Percentiles rank a stretch among this genome's conserved stretches.
phyloP scores from a whole-genome alignment of 2,888 invertebrate species.

The Linyphia triangularis region DNA sequence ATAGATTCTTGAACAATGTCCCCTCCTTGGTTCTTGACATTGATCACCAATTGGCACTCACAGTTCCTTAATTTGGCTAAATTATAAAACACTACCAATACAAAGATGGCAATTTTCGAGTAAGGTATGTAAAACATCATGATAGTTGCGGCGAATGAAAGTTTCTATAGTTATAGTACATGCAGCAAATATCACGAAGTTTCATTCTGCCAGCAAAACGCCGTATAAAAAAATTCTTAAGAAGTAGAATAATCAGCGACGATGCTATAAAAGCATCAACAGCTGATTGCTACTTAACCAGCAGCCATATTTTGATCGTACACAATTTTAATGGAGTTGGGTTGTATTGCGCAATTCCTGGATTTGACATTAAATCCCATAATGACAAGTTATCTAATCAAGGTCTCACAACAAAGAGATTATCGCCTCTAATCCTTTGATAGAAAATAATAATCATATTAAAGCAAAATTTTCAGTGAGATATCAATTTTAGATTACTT shows the following conservation, averaged over 20 bases:
- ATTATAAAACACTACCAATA: constrained; percentile 61
- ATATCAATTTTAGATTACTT: no score
- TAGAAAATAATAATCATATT: background rate
- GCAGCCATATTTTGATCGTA: constrained; percentile 74
- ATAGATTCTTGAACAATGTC: constrained; percentile 96
- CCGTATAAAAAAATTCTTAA: constrained; percentile 32
- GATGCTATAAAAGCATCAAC: constrained; percentile 72
- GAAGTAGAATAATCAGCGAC: constrained; percentile 60
- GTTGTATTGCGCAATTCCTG: constrained; percentile 51
- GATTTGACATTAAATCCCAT: background rate
- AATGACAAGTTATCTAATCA: background rate
- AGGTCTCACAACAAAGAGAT: background rate
- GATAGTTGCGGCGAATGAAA: constrained; percentile 37
- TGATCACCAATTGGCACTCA: constrained; percentile 78
- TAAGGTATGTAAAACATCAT: constrained; percentile 59
- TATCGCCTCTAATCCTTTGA: background rate
- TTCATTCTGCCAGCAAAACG: constrained; percentile 45
- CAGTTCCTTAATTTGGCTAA: constrained; percentile 26
- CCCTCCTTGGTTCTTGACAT: constrained; percentile 87
- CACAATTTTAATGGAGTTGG: constrained; percentile 23
- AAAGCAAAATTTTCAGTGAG: no score
- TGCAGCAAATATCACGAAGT: constrained; percentile 32
- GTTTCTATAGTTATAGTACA: constrained; percentile 33
- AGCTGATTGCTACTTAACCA: constrained; percentile 67
- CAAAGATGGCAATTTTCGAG: constrained; percentile 46